phyloP scores from a whole-genome alignment of 2,888 invertebrate species.

The Desoria tigrina region DNA sequence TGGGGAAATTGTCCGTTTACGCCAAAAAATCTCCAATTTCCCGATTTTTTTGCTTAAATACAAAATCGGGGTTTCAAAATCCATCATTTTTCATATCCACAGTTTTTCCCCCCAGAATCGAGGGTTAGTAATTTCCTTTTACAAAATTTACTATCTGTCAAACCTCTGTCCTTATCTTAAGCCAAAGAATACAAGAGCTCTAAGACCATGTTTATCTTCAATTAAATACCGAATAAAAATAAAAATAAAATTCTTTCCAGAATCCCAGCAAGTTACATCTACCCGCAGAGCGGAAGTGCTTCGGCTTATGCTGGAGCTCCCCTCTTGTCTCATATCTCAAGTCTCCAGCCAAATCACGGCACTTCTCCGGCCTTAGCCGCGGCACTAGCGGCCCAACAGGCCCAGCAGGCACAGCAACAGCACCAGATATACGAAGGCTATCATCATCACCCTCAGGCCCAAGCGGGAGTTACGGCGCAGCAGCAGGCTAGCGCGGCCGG shows the following conservation, averaged over 20 bases:
- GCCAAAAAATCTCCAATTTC: no score
- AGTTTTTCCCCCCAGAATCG: no score
- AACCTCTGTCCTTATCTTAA: no score
- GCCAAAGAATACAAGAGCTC: no score
- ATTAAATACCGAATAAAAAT: no score
- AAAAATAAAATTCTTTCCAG: slow-evolving; percentile 11
- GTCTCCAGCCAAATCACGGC: slow-evolving; percentile 31
- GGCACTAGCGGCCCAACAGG: slow-evolving; percentile 40
- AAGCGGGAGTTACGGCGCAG: slow-evolving; percentile 6
- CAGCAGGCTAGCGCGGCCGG: slow-evolving; percentile 13
- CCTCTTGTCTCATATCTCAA: slow-evolving; percentile 57
- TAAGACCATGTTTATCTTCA: no score
- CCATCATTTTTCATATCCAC: no score
- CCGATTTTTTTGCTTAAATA: no score
- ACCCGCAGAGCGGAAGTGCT: slow-evolving; percentile 72
- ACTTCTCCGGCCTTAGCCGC: slow-evolving; percentile 47
- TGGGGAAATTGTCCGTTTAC: no score
- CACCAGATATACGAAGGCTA: slow-evolving; percentile 34
- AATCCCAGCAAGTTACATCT: slow-evolving; percentile 48
- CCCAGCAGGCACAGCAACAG: slow-evolving; percentile 18
- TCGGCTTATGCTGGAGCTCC: slow-evolving; percentile 66
- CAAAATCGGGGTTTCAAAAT: no score
- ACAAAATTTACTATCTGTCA: no score
- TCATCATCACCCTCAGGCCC: slow-evolving; percentile 31
- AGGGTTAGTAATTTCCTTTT: no score